Evolutionary conservation across 2,888 invertebrate genomes (phyloP).

Genomic region (Sphaerophoria rueppellii): DNA sequence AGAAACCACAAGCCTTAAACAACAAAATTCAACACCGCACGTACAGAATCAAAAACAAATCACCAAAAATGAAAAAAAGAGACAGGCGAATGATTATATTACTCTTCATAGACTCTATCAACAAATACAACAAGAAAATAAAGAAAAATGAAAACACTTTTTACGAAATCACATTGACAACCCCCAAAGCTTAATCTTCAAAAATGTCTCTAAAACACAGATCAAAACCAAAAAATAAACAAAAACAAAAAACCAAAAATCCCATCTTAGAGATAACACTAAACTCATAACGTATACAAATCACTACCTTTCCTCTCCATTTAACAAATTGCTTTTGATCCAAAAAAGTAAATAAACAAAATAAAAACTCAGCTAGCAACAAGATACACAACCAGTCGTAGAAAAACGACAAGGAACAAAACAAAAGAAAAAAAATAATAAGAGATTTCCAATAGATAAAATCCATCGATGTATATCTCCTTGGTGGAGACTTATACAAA

Average conservation of each 20-base stretch:
- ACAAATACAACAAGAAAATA: conserved; percentile 1
- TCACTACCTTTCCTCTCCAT: conserved; percentile 57
- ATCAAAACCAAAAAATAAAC: neutral
- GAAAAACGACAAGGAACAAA: conserved; percentile 7
- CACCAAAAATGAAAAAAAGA: conserved; percentile 3
- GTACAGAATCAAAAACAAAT: conserved; percentile 22
- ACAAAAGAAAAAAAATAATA: conserved; percentile 37
- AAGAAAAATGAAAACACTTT: conserved; percentile 38
- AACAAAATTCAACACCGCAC: conserved; percentile 12
- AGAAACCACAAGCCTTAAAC: neutral
- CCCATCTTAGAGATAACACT: conserved; percentile 15
- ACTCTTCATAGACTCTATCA: neutral
- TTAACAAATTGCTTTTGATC: conserved; percentile 57
- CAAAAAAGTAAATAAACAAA: conserved; percentile 25
- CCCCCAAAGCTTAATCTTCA: conserved; percentile 37
- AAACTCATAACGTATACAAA: conserved; percentile 57
- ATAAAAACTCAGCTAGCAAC: conserved; percentile 19
- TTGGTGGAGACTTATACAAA: conserved; percentile 51
- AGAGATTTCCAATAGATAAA: conserved; percentile 65
- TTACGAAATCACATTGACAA: conserved; percentile 27
- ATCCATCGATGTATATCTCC: conserved; percentile 37
- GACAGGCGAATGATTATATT: conserved; percentile 16
- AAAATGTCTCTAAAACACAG: conserved; percentile 9
- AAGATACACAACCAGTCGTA: neutral
- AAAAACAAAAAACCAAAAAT: neutral